Base-by-base conservation (phyloP, 2,797 vertebrate genomes). In the Todus mexicanus region DNA sequence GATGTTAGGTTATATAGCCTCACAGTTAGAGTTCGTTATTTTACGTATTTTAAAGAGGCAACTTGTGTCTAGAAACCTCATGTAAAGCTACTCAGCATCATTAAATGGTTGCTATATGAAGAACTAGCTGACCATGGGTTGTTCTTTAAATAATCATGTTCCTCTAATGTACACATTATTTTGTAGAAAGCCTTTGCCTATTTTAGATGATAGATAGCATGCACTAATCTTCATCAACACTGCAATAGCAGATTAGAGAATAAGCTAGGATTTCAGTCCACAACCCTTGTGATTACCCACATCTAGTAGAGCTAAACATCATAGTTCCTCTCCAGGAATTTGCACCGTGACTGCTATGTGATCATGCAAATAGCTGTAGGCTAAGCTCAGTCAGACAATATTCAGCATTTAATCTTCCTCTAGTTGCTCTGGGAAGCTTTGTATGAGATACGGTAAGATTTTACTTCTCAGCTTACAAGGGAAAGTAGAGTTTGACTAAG, bases 301-400 rank as follows among this genome's bases (percentile, higher is more conserved):
- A 69, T 35, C 77, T 90, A 42, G n/a, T 56, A 61, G 61, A 77
- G 65, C 81, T 83, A 45, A 81, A 75, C 19, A 6, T 71, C 47
- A 9, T 3, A 69, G 25, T 7, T 77, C 50, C 25, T 84, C 72
- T 80, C 54, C 37, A 79, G 72, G 81, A 92, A 75, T 84, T 92
- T 78, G 15, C 26, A 57, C 33, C 2, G 3, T n/a, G 72, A 33
- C 68, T 87, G 31, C 57, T 77, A 51, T 66, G 66, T 87, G 84
- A 72, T 87, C 89, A 82, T 83, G 72, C 78, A 93, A 92, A 89
- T 69, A 86, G 83, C 92, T 84, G 15, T 48, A 84, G 80, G 73
- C 63, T 81, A 78, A 88, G n/a, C 50, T 93, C 83, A 72, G 53
- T 23, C 3, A 21, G 51, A 76, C 47, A 38, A 66, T 69, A 31